Evolutionary conservation across 1,140 invertebrate species (phyloP).

Genomic region (Oryctes rhinoceros): DNA sequence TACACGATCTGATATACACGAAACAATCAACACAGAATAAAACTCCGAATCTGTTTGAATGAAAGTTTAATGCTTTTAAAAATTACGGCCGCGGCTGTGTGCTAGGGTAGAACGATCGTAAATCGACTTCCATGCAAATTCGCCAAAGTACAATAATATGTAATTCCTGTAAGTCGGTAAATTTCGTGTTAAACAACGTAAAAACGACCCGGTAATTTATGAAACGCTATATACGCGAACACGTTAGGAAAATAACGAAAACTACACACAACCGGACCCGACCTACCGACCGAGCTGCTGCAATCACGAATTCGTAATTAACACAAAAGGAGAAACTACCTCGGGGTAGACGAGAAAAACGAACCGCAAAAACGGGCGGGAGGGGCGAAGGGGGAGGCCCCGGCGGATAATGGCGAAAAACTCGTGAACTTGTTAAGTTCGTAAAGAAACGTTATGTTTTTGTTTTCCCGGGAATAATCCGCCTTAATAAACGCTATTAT

Average conservation of each 20-base stretch:
- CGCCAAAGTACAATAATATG: slow-evolving; percentile 24
- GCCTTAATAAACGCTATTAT: slow-evolving; percentile 37
- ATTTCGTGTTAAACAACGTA: slow-evolving; percentile 36
- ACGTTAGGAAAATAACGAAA: slow-evolving; percentile 6
- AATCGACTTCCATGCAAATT: slow-evolving; percentile 12
- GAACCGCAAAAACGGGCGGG: background rate
- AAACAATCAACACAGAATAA: background rate
- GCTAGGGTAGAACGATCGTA: background rate
- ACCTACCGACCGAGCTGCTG: background rate
- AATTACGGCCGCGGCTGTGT: background rate
- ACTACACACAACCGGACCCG: background rate
- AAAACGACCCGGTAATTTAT: slow-evolving; percentile 24
- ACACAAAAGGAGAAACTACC: slow-evolving; percentile 34
- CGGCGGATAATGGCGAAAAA: slow-evolving; percentile 16
- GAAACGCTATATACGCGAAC: background rate
- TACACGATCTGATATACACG: background rate
- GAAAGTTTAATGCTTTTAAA: slow-evolving; percentile 11
- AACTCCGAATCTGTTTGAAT: background rate
- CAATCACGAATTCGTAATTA: slow-evolving; percentile 36
- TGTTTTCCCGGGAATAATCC: slow-evolving; percentile 30
- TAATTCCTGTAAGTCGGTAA: slow-evolving; percentile 28
- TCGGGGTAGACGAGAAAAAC: slow-evolving; percentile 22
- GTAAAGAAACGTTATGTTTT: slow-evolving; percentile 37
- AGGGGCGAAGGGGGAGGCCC: background rate
- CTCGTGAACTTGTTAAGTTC: slow-evolving; percentile 37